Base-by-base conservation (phyloP, 2,797 vertebrate genomes). In the Enteromius unitaeniatus region DNA sequence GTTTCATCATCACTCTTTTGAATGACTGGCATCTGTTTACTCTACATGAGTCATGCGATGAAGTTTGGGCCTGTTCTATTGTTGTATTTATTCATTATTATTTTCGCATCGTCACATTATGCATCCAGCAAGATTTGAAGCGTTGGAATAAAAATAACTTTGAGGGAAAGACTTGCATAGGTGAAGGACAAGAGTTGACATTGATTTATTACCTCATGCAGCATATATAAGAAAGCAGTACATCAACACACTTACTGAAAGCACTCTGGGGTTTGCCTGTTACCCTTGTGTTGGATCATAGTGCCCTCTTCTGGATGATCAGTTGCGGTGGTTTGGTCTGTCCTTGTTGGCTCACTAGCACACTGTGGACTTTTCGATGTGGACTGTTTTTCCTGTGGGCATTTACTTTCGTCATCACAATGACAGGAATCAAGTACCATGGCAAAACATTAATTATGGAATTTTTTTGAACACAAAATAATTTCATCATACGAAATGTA, bases 291-390 rank as follows among this genome's bases (percentile, higher is more conserved):
- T 55, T 62, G 78, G 67, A 28, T 83, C 34, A 77, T 17, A 81
- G 55, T 31, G 28, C 86, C 85, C 80, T 84, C 86, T 83, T 85
- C 84, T 87, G 87, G 75, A 73, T 83, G 23, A 23, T 81, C 75
- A 58, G 47, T 69, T 79, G 28, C 87, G 64, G 40, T 86, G 69
- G 42, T 42, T 47, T 87, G 85, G 11, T 49, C 21, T 37, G 77
- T 60, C 64, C 34, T 60, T 31, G 6, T 15, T 72, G 37, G 14
- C 14, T 34, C 45, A 23, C 45, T 6, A 45, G 23, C 34, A 70
- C 60, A 67, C 21, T 2, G 42, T 81, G 37, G 23, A 47, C 51
- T 62, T 67, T 53, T 68, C 23, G 3, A 21, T 64, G 1, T 42
- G 37, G 47, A 53, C 14, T 45, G 34, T 21, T 9, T 79, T 21